Evolutionary conservation across 1,140 invertebrate species (phyloP).

Genomic region (Caerostris darwini): DNA sequence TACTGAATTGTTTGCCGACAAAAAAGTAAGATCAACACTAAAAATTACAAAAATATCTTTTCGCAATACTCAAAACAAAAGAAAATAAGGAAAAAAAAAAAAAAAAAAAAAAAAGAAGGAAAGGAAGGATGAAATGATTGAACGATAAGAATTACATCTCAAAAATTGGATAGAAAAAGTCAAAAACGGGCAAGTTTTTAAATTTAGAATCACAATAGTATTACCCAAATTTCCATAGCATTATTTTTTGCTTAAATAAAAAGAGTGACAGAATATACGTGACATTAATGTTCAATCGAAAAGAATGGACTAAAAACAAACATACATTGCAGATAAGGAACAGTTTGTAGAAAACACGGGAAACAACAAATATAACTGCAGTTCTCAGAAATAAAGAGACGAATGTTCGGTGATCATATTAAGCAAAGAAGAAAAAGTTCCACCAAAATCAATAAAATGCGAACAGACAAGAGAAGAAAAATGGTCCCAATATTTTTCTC

Average conservation of each 20-base stretch:
- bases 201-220: no score
- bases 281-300: background rate
- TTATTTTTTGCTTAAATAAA: background rate
- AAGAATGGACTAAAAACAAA: background rate
- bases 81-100: no score
- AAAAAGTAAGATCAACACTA: no score
- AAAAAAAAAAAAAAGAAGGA: no score
- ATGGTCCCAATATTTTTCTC: background rate
- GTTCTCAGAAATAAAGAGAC: background rate
- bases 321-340: background rate
- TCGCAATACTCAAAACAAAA: no score
- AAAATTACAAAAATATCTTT: no score
- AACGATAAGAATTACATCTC: no score
- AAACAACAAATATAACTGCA: background rate
- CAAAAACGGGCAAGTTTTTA: no score
- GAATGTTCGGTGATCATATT: background rate
- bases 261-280: background rate
- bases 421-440: background rate
- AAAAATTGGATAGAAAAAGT: no score
- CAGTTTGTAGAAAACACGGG: background rate
- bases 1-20: no score
- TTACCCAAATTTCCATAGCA: no score
- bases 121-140: no score
- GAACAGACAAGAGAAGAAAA: background rate
- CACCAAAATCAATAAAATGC: background rate